Conservation (phyloP, 2,888 invertebrate species). For the Quadriops clusia region DNA sequence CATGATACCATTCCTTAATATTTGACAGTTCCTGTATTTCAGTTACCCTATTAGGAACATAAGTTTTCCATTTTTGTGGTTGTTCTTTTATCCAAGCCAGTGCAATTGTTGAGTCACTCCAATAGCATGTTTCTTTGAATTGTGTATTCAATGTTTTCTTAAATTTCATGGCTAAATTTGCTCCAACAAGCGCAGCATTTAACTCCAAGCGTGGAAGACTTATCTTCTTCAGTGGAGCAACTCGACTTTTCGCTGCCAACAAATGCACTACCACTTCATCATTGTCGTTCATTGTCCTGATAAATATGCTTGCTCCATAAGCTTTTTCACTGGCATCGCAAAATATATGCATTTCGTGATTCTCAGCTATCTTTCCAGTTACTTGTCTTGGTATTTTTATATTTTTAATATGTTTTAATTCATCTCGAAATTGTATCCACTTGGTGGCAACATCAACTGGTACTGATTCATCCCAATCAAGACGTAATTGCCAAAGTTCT, state of each 20-base stretch:
- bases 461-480: too few species aligned
- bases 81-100: constrained; percentile 8
- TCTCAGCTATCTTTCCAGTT: too few species aligned
- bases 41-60: constrained; percentile 10
- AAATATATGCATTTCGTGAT: too few species aligned
- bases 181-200: constrained; percentile 8
- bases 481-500: too few species aligned
- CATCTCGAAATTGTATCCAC: too few species aligned
- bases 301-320: too few species aligned
- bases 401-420: too few species aligned
- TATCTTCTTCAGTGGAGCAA: constrained; percentile 2
- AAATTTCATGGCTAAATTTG: constrained; percentile 7
- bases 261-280: too few species aligned
- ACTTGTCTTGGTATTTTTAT: too few species aligned
- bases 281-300: too few species aligned
- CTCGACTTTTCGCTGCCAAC: constrained; percentile 5
- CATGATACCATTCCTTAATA: constrained; percentile 9
- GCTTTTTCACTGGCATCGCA: too few species aligned
- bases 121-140: constrained; percentile 6
- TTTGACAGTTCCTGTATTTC: constrained; percentile 10
- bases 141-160: constrained; percentile 1
- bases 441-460: too few species aligned
- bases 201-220: constrained; percentile 7
- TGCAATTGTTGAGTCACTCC: constrained; percentile 11
- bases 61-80: constrained; percentile 8